Conservation (phyloP, 2,797 vertebrate genomes). For the Vespertilio murinus region DNA sequence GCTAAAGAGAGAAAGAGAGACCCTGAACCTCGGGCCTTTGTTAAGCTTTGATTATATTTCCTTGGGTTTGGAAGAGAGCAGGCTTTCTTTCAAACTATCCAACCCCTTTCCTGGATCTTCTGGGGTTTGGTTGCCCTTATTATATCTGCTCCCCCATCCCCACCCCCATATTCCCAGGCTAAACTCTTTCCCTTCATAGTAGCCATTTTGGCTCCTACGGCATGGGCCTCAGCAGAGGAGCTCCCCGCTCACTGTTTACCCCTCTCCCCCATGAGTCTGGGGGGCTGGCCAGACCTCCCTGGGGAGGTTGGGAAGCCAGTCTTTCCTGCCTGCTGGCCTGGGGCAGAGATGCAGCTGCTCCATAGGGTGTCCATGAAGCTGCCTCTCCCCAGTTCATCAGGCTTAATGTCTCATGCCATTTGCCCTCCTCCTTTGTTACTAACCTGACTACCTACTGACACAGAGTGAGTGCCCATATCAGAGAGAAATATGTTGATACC, state of each 20-base stretch:
- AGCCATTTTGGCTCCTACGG: not conserved
- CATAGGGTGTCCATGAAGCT: not conserved
- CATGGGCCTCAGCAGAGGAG: not conserved
- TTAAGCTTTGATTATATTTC: not conserved
- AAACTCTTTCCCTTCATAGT: not conserved
- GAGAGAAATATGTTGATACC: conserved; percentile 90
- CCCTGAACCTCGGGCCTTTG: not conserved
- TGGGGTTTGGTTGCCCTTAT: not conserved
- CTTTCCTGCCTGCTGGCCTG: not conserved
- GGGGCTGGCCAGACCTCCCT: no score
- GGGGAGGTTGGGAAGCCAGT: not conserved
- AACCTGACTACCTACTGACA: not conserved
- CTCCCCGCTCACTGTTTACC: not conserved
- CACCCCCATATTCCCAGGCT: not conserved
- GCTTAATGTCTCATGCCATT: not conserved
- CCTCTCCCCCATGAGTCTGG: not conserved
- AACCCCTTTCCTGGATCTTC: not conserved
- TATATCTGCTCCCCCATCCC: no score
- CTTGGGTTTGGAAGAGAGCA: not conserved
- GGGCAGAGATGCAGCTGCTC: not conserved
- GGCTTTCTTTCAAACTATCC: not conserved
- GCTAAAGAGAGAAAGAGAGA: not conserved
- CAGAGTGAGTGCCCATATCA: conserved; percentile 92
- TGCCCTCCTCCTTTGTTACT: not conserved
- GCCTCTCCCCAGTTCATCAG: not conserved